Evolutionary conservation across 2,888 invertebrate genomes (phyloP).

Genomic region (Drosophila mimica): DNA sequence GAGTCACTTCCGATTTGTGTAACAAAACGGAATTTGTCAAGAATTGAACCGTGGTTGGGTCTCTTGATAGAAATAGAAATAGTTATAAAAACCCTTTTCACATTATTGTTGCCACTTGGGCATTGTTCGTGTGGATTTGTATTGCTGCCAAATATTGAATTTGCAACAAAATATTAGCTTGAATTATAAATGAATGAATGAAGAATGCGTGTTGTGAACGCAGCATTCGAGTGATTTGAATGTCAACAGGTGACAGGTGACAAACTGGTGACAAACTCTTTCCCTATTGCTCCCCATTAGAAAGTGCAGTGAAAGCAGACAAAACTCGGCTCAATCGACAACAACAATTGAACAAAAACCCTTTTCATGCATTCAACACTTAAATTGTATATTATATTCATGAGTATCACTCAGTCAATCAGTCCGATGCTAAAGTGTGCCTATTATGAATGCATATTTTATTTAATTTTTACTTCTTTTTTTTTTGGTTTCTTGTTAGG

Average conservation of each 20-base stretch:
- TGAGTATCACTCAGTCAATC: background rate
- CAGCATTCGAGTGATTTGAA: background rate
- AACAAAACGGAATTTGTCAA: background rate
- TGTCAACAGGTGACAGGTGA: conserved; percentile 2
- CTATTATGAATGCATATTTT: conserved; percentile 14
- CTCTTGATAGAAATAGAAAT: background rate
- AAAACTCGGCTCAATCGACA: conserved; percentile 55
- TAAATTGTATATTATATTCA: conserved; percentile 9
- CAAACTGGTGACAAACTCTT: conserved; percentile 2
- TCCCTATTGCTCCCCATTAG: background rate
- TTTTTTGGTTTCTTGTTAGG: background rate
- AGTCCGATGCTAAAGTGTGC: background rate
- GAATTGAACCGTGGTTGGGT: background rate
- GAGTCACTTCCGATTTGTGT: background rate
- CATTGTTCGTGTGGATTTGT: background rate
- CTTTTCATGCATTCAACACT: conserved; percentile 39
- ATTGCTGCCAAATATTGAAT: background rate
- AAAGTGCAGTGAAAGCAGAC: conserved; percentile 14
- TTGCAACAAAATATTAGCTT: background rate
- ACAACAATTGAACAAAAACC: conserved; percentile 65
- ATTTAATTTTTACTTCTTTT: background rate
- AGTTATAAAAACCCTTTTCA: background rate
- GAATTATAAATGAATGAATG: conserved; percentile 4
- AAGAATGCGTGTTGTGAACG: background rate
- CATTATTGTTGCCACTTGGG: background rate